A percentile compares a stretch with the other conserved stretches of the same genome.
phyloP scores from a whole-genome alignment of 2,888 invertebrate genomes.

The Criorhina ranunculi region DNA sequence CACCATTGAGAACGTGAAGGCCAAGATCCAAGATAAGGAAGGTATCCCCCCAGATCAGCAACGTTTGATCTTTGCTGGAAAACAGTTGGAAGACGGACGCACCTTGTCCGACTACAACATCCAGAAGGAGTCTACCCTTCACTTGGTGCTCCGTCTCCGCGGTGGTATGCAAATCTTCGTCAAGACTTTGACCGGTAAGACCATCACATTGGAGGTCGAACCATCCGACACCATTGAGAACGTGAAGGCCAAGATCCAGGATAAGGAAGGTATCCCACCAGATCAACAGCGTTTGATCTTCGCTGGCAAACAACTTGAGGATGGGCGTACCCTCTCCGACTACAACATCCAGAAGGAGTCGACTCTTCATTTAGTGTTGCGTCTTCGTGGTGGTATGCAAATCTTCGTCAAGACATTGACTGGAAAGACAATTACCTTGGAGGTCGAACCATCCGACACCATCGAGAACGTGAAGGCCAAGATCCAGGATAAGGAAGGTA shows the following conservation, averaged over 20 bases:
- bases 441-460: slow-evolving; percentile 78
- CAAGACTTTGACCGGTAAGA: slow-evolving; percentile 80
- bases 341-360: slow-evolving; percentile 78
- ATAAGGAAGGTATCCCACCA: slow-evolving; percentile 77
- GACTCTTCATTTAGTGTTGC: slow-evolving; percentile 76
- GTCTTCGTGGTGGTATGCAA: slow-evolving; percentile 79
- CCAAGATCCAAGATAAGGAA: slow-evolving; percentile 81
- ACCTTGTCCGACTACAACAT: slow-evolving; percentile 81
- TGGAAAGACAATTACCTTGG: slow-evolving; percentile 79
- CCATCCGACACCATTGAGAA: slow-evolving; percentile 77
- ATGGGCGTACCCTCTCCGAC: slow-evolving; percentile 76
- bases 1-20: slow-evolving; percentile 80
- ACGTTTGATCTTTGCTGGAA: slow-evolving; percentile 81
- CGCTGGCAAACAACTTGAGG: slow-evolving; percentile 76
- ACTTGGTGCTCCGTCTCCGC: slow-evolving; percentile 80
- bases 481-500: slow-evolving; percentile 80
- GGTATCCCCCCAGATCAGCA: slow-evolving; percentile 82
- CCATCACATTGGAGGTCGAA: slow-evolving; percentile 79
- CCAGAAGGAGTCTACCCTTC: slow-evolving; percentile 81
- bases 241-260: slow-evolving; percentile 76
- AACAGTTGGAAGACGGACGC: slow-evolving; percentile 81
- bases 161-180: slow-evolving; percentile 80
- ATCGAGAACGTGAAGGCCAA: slow-evolving; percentile 80
- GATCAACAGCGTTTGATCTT: slow-evolving; percentile 77
- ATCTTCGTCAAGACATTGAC: slow-evolving; percentile 81